These are phyloP conservation scores for mouse (Mus musculus) DNA, from an alignment of 2,113 vertebrate species.

Conservation along the genomic window GRCm39 chr6:51323501-51324000, in stretches of 20 bases:
- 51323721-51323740: not conserved
- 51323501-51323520: too few species aligned
- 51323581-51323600: not conserved
- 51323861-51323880: slow-evolving; percentile 41
- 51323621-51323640: not conserved
- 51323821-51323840: slow-evolving; percentile 46
- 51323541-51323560: not conserved
- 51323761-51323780: not conserved
- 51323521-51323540: not conserved
- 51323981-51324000: not conserved
- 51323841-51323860: slow-evolving; percentile 44
- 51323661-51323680: not conserved
- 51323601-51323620: not conserved
- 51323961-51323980: not conserved
- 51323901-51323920: slow-evolving; percentile 39
- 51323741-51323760: not conserved
- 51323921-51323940: not conserved
- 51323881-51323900: slow-evolving; percentile 45
- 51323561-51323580: not conserved
- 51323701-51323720: not conserved
- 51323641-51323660: not conserved
- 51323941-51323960: not conserved
- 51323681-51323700: not conserved
- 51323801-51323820: not conserved
- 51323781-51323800: not conserved